These are phyloP conservation scores for Ameiurus melas DNA, from an alignment of 2,113 vertebrate genomes.

Conservation along the genomic window DNA sequence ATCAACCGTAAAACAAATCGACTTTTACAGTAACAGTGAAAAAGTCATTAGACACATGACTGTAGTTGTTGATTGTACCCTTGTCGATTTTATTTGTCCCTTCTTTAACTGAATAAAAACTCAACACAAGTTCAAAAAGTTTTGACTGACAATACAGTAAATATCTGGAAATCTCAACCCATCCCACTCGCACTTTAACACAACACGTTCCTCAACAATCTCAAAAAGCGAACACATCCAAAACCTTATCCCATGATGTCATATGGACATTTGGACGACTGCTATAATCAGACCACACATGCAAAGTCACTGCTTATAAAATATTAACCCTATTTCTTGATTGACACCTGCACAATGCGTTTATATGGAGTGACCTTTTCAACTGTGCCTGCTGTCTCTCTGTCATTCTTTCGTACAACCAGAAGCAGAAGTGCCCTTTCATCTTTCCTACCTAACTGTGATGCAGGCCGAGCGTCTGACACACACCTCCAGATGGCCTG, in stretches of 20 bases:
- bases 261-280: background rate
- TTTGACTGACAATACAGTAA: background rate
- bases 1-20: background rate
- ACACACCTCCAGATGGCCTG: slow-evolving; percentile 42
- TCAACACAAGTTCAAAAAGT: background rate
- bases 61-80: background rate
- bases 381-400: slow-evolving; percentile 37
- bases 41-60: background rate
- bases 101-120: background rate
- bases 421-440: slow-evolving; percentile 36
- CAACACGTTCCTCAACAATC: background rate
- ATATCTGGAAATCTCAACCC: background rate
- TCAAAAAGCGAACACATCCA: background rate
- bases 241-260: background rate
- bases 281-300: background rate
- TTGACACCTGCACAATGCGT: background rate
- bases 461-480: slow-evolving; percentile 13
- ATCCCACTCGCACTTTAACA: background rate
- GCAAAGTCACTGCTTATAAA: slow-evolving; percentile 13
- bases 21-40: background rate
- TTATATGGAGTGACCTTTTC: slow-evolving; percentile 4
- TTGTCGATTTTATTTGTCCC: background rate
- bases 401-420: slow-evolving; percentile 15
- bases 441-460: slow-evolving; percentile 30
- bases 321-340: slow-evolving; percentile 5